Evolutionary conservation across 2,888 invertebrate species (phyloP).

Genomic region (Keiferia lycopersicella): DNA sequence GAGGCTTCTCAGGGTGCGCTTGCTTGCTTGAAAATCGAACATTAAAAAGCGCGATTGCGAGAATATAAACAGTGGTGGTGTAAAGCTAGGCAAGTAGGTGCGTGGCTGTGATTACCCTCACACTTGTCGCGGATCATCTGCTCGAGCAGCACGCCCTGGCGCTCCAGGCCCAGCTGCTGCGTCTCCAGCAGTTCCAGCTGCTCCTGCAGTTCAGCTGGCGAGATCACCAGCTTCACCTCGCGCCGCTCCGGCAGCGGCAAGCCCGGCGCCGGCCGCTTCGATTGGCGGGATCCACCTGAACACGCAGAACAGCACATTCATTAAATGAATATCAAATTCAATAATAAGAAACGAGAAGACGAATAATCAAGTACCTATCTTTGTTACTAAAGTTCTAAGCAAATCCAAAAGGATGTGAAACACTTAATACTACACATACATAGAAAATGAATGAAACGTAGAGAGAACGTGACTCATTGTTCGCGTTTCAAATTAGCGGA

Average conservation of each 20-base stretch:
- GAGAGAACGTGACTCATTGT: too few species aligned
- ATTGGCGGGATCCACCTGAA: slow-evolving; percentile 82
- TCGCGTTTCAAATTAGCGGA: too few species aligned
- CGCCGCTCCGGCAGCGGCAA: slow-evolving; percentile 87
- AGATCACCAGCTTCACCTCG: slow-evolving; percentile 79
- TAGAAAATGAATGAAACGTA: too few species aligned
- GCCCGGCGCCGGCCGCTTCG: slow-evolving; percentile 91
- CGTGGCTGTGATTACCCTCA: slow-evolving; percentile 77
- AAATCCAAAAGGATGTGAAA: too few species aligned
- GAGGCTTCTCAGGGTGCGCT: too few species aligned
- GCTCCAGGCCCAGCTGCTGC: slow-evolving; percentile 93
- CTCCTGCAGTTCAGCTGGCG: slow-evolving; percentile 82
- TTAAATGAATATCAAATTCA: not conserved
- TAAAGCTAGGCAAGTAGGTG: slow-evolving; percentile 43
- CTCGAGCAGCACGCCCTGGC: slow-evolving; percentile 94
- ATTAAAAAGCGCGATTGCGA: not conserved
- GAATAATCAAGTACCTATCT: too few species aligned
- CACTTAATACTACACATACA: too few species aligned
- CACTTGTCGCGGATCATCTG: slow-evolving; percentile 93
- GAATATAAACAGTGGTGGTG: slow-evolving; percentile 11
- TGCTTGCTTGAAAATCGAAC: too few species aligned
- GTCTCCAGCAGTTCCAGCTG: slow-evolving; percentile 91
- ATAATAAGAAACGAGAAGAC: not conserved
- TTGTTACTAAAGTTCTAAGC: not conserved
- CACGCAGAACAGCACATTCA: not conserved